phyloP scores from a whole-genome alignment of 2,113 vertebrate genomes.

The Myxocyprinus asiaticus region DNA sequence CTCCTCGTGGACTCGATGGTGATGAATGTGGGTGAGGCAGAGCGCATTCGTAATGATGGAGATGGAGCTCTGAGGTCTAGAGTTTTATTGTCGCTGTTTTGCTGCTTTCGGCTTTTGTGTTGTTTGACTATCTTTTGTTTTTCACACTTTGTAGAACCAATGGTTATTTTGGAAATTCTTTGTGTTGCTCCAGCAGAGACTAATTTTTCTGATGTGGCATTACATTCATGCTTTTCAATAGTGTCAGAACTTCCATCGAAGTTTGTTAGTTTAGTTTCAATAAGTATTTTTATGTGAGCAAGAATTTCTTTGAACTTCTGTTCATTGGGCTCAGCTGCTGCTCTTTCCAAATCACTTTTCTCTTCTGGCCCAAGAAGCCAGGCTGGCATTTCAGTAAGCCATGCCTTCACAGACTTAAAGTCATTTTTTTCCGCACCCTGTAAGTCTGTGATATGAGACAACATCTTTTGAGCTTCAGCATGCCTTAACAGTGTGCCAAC shows the following conservation, averaged over 20 bases:
- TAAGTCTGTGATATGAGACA: constrained; percentile 75
- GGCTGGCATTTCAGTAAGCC: constrained; percentile 71
- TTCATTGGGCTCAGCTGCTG: constrained; percentile 63
- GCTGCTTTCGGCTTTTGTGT: constrained; percentile 64
- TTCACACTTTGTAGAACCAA: constrained; percentile 69
- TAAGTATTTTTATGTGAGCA: constrained; percentile 67
- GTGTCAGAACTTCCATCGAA: constrained; percentile 69
- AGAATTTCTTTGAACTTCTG: constrained; percentile 74
- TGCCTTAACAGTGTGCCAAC: constrained; percentile 72
- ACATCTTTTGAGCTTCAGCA: constrained; percentile 75
- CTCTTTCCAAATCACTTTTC: constrained; percentile 67
- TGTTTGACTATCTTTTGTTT: constrained; percentile 58
- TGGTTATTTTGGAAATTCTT: constrained; percentile 72
- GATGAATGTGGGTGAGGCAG: constrained; percentile 85
- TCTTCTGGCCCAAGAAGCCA: constrained; percentile 75
- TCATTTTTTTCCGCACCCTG: constrained; percentile 70
- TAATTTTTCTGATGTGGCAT: constrained; percentile 65
- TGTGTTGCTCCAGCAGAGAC: constrained; percentile 54
- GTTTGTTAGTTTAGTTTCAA: constrained; percentile 67
- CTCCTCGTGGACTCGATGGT: constrained; percentile 82
- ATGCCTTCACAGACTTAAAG: constrained; percentile 70
- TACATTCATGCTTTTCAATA: constrained; percentile 71
- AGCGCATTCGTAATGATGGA: constrained; percentile 74
- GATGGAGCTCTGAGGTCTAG: constrained; percentile 67
- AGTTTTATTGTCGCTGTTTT: constrained; percentile 61